A percentile compares a stretch with the other conserved stretches of the same genome.
Evolutionary conservation across 2,888 invertebrate genomes (phyloP).

Genomic region (Pachycephus smyrnensis): DNA sequence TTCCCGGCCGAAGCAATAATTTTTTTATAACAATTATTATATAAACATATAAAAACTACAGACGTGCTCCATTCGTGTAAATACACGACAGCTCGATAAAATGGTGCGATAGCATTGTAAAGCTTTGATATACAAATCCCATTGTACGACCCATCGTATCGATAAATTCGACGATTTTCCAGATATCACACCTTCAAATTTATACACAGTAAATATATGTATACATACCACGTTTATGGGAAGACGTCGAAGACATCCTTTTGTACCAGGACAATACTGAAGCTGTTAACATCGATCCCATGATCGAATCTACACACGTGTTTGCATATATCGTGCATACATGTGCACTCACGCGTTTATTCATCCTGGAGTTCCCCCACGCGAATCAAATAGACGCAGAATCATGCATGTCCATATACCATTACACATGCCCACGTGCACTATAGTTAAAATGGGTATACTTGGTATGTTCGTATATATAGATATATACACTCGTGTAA

Average conservation of each 20-base stretch:
- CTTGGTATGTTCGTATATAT: background rate
- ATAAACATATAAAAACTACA: background rate
- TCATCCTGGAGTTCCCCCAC: background rate
- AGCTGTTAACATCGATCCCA: background rate
- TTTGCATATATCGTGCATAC: background rate
- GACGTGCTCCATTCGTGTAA: background rate
- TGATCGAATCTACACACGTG: background rate
- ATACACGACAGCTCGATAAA: background rate
- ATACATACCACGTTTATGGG: background rate
- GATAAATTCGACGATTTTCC: background rate
- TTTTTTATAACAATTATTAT: background rate
- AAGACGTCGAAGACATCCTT: background rate
- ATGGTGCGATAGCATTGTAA: background rate
- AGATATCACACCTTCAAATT: background rate
- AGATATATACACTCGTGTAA: background rate
- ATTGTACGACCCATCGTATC: background rate
- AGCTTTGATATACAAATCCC: background rate
- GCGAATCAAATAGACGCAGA: background rate
- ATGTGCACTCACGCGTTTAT: background rate
- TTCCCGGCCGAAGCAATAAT: constrained; percentile 55
- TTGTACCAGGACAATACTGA: background rate
- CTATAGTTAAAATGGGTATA: background rate
- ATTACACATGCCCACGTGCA: background rate
- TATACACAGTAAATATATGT: background rate
- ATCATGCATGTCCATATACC: background rate